phyloP scores from a whole-genome alignment of 2,888 invertebrate species.

The Eupithecia subfuscata region DNA sequence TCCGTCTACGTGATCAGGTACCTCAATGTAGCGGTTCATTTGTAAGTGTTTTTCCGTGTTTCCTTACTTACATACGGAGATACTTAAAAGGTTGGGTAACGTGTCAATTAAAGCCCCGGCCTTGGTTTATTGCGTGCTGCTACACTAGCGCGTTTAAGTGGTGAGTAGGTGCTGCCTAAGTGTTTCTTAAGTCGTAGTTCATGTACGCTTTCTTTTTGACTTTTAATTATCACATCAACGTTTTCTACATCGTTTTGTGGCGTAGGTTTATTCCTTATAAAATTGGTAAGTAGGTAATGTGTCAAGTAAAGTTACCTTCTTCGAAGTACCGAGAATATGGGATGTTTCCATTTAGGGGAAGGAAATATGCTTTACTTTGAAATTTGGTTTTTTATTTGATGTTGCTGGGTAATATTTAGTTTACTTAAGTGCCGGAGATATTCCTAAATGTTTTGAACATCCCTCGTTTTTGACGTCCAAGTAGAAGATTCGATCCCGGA shows the following conservation, averaged over 20 bases:
- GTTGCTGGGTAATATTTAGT: background rate
- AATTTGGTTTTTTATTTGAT: slow-evolving; percentile 41
- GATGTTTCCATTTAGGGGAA: slow-evolving; percentile 34
- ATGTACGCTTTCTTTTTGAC: slow-evolving; percentile 13
- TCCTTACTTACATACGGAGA: slow-evolving; percentile 47
- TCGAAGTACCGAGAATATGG: background rate
- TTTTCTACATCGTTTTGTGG: background rate
- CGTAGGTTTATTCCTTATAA: background rate
- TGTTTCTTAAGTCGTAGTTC: slow-evolving; percentile 35
- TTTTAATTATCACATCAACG: slow-evolving; percentile 10
- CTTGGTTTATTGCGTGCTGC: slow-evolving; percentile 47
- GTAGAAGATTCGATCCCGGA: background rate
- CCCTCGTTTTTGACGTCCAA: background rate
- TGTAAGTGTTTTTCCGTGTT: slow-evolving; percentile 67
- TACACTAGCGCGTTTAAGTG: slow-evolving; percentile 41
- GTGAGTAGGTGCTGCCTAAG: slow-evolving; percentile 31
- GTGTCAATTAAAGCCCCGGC: slow-evolving; percentile 54
- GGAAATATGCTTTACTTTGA: slow-evolving; percentile 47
- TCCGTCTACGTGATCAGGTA: slow-evolving; percentile 67
- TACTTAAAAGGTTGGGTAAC: slow-evolving; percentile 54
- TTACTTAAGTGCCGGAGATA: slow-evolving; percentile 30
- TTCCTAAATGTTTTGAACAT: slow-evolving; percentile 14
- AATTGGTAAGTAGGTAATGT: background rate
- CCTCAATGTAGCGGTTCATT: slow-evolving; percentile 58
- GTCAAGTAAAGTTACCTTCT: background rate